Evolutionary conservation across 1,140 invertebrate genomes (phyloP), one percentile per base, ranked within the genome.

Genomic region (Heliconius congener): DNA sequence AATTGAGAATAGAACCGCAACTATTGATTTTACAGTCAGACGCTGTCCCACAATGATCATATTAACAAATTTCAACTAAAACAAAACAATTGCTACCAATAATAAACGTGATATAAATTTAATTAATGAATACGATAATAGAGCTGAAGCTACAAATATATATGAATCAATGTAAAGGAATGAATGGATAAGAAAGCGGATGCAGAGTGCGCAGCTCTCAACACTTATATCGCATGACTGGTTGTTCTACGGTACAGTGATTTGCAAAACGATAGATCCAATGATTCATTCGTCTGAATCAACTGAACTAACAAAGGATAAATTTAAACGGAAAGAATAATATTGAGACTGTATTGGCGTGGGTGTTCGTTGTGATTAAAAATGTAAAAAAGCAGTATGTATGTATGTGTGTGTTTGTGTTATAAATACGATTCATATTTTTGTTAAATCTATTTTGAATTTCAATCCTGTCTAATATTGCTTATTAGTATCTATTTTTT

Each of bases 241-340:
- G 76, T 52, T 23, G 66, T 76, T 80, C 74, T 37, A 76, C 77
- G 55, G 72, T 74, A 81, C 70, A 78, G 30, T 84, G 81, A 85
- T 83, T 83, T 79, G 82, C 81, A 76, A 83, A 46, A n/a, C 74
- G 84, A 83, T 82, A 79, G 77, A 76, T 79, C 82, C 78, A 84
- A 79, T 85, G 83, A 85, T 73, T 85, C 82, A 83, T 80, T 57
- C 70, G 71, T 73, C 82, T 83, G 82, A 83, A 80, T 80, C 78
- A 81, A 82, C 77, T 73, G n/a, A 73, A 81, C 60, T 76, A 83
- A 81, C 77, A 82, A 79, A 76, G 73, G 79, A 79, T 82, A 81
- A 82, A 77, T 78, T 73, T 57, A 72, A 73, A 77, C 74, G 74
- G 73, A 81, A 81, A 84, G 81, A 84, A 84, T 81, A 84, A 84